These are phyloP conservation scores for Cataglyphis cursor DNA, from an alignment of 2,888 invertebrate species.

Conservation along the genomic window DNA sequence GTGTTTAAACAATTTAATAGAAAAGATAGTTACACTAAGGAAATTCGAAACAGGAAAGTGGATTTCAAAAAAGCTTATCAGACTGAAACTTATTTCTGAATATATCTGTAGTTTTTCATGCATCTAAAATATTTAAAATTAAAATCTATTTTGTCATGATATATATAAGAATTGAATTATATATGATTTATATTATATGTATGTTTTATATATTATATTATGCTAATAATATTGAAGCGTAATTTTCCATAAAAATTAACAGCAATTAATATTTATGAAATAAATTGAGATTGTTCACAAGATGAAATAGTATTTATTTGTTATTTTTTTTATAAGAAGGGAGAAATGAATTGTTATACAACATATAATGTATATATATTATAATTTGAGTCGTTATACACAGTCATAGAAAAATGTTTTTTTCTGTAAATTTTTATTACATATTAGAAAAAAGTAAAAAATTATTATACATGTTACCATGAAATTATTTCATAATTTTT, in stretches of 20 bases:
- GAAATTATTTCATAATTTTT: conserved; percentile 25
- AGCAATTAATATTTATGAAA: neutral
- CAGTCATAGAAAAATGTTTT: neutral
- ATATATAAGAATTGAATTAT: neutral
- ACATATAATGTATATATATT: conserved; percentile 12
- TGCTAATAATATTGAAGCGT: neutral
- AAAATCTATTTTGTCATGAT: neutral
- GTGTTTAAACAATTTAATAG: conserved; percentile 38
- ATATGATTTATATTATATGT: neutral
- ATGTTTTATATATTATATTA: neutral
- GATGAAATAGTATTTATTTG: conserved; percentile 16
- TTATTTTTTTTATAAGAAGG: conserved; percentile 11
- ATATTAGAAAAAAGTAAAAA: neutral
- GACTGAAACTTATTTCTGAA: neutral
- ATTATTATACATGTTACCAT: neutral
- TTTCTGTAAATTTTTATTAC: conserved; percentile 26
- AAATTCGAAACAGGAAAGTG: neutral
- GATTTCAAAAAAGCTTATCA: conserved; percentile 11
- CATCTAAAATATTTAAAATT: neutral
- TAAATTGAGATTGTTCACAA: conserved; percentile 18
- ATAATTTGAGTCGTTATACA: conserved; percentile 1
- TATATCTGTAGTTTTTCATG: neutral
- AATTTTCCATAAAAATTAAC: neutral
- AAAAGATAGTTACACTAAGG: neutral
- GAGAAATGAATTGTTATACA: conserved; percentile 13